Conservation (phyloP, 2,888 invertebrate genomes). For the Tubulanus polymorphus region DNA sequence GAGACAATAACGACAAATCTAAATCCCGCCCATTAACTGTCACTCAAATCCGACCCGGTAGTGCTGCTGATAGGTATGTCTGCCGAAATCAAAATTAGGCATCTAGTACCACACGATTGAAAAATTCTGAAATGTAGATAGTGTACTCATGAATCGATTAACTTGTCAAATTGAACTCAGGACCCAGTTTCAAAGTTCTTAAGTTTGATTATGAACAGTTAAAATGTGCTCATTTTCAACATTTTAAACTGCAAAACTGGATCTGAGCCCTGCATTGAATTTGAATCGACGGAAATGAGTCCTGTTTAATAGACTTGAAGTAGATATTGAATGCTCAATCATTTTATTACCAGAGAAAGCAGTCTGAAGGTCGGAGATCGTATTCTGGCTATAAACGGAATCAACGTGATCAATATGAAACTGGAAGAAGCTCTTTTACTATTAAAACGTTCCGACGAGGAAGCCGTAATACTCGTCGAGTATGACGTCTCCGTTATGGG, state of each 20-base stretch:
- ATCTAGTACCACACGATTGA: too few species aligned
- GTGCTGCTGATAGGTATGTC: conserved; percentile 73
- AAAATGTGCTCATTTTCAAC: too few species aligned
- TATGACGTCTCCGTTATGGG: conserved; percentile 76
- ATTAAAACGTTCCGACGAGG: conserved; percentile 58
- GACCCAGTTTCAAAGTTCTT: background rate
- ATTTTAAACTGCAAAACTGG: too few species aligned
- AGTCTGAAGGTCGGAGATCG: conserved; percentile 87
- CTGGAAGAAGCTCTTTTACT: conserved; percentile 77
- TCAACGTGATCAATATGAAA: conserved; percentile 70
- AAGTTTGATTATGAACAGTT: too few species aligned
- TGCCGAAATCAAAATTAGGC: too few species aligned
- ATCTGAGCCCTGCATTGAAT: too few species aligned
- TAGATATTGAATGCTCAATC: too few species aligned
- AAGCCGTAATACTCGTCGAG: conserved; percentile 78
- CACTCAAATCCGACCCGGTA: conserved; percentile 81
- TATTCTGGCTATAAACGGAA: conserved; percentile 75
- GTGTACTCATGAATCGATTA: too few species aligned
- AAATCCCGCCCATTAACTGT: conserved; percentile 73
- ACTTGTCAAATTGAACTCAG: background rate
- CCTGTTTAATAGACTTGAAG: too few species aligned
- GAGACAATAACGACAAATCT: conserved; percentile 62
- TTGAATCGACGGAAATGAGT: too few species aligned
- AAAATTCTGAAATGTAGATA: too few species aligned
- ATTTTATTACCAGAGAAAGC: conserved; percentile 66